Conservation (phyloP, 2,797 vertebrate species). For the Spinus pinus region DNA sequence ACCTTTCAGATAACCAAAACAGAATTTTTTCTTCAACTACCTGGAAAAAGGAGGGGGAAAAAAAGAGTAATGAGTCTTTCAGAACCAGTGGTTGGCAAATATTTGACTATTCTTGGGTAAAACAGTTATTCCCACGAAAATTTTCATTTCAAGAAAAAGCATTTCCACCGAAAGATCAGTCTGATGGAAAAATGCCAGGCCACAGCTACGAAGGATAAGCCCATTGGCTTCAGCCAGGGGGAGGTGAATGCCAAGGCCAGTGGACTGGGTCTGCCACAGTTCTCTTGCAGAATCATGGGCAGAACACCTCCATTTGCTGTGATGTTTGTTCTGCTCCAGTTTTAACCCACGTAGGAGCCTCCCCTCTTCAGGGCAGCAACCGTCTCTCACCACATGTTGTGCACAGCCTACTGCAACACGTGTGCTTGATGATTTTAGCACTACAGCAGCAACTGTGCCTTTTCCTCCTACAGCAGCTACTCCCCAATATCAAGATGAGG, state of each 20-base stretch:
- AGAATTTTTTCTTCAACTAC: neutral
- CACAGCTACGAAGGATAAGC: neutral
- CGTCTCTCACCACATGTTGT: neutral
- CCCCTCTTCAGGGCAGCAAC: neutral
- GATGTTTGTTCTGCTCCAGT: neutral
- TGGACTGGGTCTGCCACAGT: neutral
- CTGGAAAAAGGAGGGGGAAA: fast-evolving
- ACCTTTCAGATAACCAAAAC: neutral
- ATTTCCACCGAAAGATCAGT: neutral
- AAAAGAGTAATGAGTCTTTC: neutral
- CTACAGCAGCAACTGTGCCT: neutral
- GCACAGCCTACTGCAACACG: neutral
- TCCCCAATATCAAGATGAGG: neutral
- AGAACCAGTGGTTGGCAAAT: neutral
- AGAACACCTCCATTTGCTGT: neutral
- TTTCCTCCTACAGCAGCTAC: neutral
- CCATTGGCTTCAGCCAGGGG: neutral
- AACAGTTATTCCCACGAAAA: neutral
- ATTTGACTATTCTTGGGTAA: neutral
- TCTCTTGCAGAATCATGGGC: neutral
- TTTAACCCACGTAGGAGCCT: fast-evolving
- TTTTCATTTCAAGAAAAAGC: neutral
- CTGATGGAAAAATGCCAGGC: neutral
- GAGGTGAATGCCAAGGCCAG: neutral
- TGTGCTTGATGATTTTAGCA: neutral